phyloP scores from a whole-genome alignment of 30 jellyfish, hydroid and myxozoan species.

The Catostylus mosaicus region DNA sequence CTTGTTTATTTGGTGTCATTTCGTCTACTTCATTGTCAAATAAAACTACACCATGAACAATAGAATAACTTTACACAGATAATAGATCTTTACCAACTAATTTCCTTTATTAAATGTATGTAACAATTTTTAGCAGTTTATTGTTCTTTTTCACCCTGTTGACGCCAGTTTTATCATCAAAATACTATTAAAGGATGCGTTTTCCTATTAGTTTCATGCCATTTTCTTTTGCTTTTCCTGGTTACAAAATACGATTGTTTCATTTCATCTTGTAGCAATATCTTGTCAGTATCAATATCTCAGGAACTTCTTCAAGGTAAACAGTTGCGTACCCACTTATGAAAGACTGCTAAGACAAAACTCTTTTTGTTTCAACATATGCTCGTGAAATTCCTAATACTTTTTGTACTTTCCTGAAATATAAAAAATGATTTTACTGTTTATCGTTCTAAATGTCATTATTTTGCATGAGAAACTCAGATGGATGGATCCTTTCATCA shows the following conservation, averaged over 20 bases:
- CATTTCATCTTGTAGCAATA: too few species aligned
- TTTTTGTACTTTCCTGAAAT: too few species aligned
- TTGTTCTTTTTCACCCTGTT: neutral
- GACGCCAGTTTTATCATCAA: conserved; percentile 6
- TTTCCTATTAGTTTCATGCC: neutral
- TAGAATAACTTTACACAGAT: neutral
- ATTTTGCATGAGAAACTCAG: too few species aligned
- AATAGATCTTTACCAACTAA: neutral
- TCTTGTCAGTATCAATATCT: too few species aligned
- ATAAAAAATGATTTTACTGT: too few species aligned
- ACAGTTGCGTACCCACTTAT: too few species aligned
- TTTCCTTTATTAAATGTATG: neutral
- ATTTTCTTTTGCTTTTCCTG: neutral
- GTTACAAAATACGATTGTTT: neutral
- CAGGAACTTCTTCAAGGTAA: too few species aligned
- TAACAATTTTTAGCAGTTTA: neutral
- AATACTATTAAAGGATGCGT: neutral
- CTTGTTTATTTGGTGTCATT: conserved; percentile 25
- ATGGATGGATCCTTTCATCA: too few species aligned
- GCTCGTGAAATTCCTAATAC: too few species aligned
- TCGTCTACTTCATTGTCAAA: conserved; percentile 12
- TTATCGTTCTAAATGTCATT: too few species aligned
- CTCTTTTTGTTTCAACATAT: too few species aligned
- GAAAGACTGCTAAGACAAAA: too few species aligned
- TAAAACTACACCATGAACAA: conserved; percentile 2